Base-by-base conservation (phyloP, 2,113 vertebrate species). In the Hepsetus odoe region DNA sequence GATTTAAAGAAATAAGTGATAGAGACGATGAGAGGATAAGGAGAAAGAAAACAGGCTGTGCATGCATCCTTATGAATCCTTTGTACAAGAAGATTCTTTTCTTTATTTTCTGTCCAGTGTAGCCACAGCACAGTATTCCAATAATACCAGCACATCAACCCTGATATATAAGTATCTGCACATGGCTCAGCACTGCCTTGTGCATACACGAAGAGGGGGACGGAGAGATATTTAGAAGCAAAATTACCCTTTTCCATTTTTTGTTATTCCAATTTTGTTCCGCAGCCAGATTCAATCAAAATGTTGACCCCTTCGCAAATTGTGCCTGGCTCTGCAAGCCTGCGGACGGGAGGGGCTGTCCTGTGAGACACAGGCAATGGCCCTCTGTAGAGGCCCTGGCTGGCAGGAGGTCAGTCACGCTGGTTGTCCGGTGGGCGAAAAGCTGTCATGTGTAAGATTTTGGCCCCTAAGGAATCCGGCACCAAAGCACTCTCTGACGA, bases 251-350 rank as follows among this genome's bases (percentile, higher is more conserved):
- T 20, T 74, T 62, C 28, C 46, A 61, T 12, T 44, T 73, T 62
- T 55, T 22, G 33, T 78, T 59, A 66, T 61, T 71, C 46, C 67
- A 79, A 66, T 72, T 35, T 70, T 32, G 26, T 69, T 76, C 11
- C 68, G 62, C 53, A 79, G n/a, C 22, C 49, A 28, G 49, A 22
- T 62, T 74, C 67, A 74, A 71, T 74, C 69, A 73, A 64, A 71
- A 51, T 30, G 20, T 78, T 71, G 65, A 65, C 46, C 66, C 20
- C 38, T 79, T 71, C 32, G 66, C 58, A 71, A 64, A 64, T 44
- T 14, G 18, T 51, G n/a, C 40, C 28, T 22, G 9, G 24, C 38
- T 42, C 38, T 20, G 12, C 62, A 61, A n/a, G 51, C 65, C 44
- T 46, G 49, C 44, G 16, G 30, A 56, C 56, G 49, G 46, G 55